A percentile compares a stretch with the other conserved stretches of the same genome.
These are phyloP conservation scores for Augochlorella aurata DNA, from an alignment of 2,888 invertebrate genomes.

Conservation along the genomic window DNA sequence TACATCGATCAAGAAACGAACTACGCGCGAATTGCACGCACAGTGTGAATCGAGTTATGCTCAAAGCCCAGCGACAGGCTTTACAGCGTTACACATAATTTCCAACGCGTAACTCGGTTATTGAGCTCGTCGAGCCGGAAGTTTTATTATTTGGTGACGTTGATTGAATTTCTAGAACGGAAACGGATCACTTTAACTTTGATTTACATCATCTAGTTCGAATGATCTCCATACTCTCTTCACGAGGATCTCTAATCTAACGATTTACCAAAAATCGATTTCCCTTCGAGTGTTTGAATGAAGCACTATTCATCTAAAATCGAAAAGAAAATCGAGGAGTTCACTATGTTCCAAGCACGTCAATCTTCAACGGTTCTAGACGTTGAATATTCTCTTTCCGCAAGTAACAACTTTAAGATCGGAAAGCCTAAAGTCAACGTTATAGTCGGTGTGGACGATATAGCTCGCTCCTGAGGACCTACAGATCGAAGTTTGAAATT, in stretches of 20 bases:
- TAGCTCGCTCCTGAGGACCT: neutral
- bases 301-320: neutral
- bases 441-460: neutral
- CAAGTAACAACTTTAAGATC: neutral
- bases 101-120: neutral
- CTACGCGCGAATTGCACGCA: neutral
- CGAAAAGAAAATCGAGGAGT: neutral
- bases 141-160: neutral
- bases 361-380: neutral
- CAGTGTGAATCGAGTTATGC: constrained; percentile 1
- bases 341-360: neutral
- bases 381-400: neutral
- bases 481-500: neutral
- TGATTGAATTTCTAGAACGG: neutral
- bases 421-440: neutral
- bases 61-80: too few relatives aligned
- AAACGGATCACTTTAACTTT: neutral
- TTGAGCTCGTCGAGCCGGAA: neutral
- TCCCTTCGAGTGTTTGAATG: too few relatives aligned
- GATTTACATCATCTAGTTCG: neutral
- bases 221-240: neutral
- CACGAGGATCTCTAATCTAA: too few relatives aligned
- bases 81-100: neutral
- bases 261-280: too few relatives aligned
- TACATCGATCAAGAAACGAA: neutral